phyloP scores from a whole-genome alignment of 1,140 invertebrate species.

The Caligus rogercresseyi region DNA sequence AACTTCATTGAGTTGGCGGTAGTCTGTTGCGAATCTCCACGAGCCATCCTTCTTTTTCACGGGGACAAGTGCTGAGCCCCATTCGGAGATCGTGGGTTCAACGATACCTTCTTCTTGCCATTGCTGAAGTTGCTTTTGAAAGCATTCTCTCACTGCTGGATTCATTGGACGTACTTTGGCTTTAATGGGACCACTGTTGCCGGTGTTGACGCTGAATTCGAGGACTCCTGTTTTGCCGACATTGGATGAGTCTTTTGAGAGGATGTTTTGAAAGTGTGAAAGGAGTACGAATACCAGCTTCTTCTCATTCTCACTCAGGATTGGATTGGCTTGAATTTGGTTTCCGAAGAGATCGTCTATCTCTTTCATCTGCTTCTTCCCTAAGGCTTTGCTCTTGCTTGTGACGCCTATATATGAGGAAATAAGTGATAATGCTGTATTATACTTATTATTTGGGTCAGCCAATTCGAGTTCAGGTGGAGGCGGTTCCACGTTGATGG shows the following conservation, averaged over 20 bases:
- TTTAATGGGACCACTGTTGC: not conserved
- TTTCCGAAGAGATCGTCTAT: not conserved
- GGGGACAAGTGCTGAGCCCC: constrained; percentile 24
- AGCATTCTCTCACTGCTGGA: not conserved
- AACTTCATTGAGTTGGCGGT: constrained; percentile 26
- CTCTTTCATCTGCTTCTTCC: not conserved
- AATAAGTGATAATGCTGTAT: not conserved
- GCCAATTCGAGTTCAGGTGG: not conserved
- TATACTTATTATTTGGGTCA: not conserved
- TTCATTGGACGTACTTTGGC: constrained; percentile 8
- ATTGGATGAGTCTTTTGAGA: not conserved
- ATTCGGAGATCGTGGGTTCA: constrained; percentile 19
- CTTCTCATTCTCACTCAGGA: not conserved
- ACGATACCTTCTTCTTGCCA: not conserved
- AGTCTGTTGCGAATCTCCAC: constrained; percentile 29
- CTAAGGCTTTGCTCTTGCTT: no score
- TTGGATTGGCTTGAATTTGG: not conserved
- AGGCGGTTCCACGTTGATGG: not conserved
- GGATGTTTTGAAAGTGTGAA: not conserved
- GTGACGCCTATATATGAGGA: no score
- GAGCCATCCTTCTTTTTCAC: constrained; percentile 28
- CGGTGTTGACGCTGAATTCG: not conserved
- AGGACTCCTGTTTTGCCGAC: not conserved
- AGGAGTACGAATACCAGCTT: not conserved
- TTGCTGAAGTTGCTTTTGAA: not conserved